Conservation (phyloP, 2,797 vertebrate genomes). For the Alosa sapidissima region DNA sequence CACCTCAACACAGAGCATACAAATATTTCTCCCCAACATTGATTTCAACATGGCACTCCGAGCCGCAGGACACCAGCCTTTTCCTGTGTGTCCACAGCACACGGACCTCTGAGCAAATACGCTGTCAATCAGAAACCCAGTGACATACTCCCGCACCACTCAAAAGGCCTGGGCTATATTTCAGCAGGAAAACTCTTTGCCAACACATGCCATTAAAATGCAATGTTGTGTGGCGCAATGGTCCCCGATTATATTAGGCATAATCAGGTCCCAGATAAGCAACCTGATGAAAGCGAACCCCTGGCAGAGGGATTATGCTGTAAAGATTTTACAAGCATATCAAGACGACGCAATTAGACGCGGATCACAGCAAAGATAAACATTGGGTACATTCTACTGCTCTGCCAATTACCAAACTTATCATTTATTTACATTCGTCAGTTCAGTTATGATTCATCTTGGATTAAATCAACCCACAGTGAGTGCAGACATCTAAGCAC, state of each 20-base stretch:
- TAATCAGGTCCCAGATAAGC: background rate
- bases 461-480: background rate
- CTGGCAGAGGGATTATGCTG: background rate
- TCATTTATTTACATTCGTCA: background rate
- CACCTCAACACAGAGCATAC: background rate
- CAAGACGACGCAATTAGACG: background rate
- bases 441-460: background rate
- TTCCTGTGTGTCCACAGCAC: background rate
- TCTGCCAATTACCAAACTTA: slow-evolving; percentile 3
- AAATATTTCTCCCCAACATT: background rate
- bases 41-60: background rate
- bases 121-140: slow-evolving; percentile 5
- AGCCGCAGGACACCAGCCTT: background rate
- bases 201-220: background rate
- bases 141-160: background rate
- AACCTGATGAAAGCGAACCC: slow-evolving; percentile 2
- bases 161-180: background rate
- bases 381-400: background rate
- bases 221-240: background rate
- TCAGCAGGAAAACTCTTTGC: background rate
- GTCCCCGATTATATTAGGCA: slow-evolving; percentile 11
- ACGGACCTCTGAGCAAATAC: background rate
- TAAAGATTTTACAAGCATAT: slow-evolving; percentile 8
- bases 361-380: slow-evolving; percentile 1
- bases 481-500: background rate